Percentiles rank a stretch among this genome's conserved stretches.
Evolutionary conservation across 1,140 invertebrate species (phyloP).

Genomic region (Nasonia giraulti): DNA sequence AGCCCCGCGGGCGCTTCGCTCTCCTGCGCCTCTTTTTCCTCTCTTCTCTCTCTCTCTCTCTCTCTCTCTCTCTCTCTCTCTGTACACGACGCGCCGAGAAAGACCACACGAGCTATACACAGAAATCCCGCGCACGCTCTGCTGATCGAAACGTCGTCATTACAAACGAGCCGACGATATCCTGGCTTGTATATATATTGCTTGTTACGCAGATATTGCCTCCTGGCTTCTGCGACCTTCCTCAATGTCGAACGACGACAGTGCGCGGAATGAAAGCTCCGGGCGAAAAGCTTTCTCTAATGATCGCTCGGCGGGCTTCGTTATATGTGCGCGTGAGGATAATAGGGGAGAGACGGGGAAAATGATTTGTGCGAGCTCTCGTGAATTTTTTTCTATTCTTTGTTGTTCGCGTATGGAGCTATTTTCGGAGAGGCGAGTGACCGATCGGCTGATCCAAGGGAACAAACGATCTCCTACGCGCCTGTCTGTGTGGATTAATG

Average conservation of each 20-base stretch:
- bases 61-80: background rate
- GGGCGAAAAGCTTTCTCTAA: slow-evolving; percentile 8
- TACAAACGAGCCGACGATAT: slow-evolving; percentile 67
- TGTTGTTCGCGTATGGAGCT: background rate
- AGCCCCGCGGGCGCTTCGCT: slow-evolving; percentile 13
- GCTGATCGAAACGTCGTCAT: slow-evolving; percentile 65
- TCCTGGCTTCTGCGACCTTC: slow-evolving; percentile 51
- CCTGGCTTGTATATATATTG: slow-evolving; percentile 66
- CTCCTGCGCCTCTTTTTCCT: background rate
- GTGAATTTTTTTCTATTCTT: background rate
- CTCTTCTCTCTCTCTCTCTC: background rate
- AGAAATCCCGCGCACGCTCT: background rate
- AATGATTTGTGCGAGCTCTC: slow-evolving; percentile 8
- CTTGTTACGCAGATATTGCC: slow-evolving; percentile 58
- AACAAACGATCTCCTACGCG: slow-evolving; percentile 27
- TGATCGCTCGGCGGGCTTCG: background rate
- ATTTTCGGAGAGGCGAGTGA: background rate
- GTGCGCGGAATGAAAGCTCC: background rate
- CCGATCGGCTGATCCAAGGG: slow-evolving; percentile 12
- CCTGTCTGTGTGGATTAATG: background rate
- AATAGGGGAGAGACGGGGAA: background rate
- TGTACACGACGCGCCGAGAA: background rate
- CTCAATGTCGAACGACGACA: background rate
- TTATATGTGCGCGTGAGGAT: background rate
- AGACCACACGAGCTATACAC: background rate